phyloP scores from a whole-genome alignment of 1,140 invertebrate species.

The Drosophila pallidifrons region DNA sequence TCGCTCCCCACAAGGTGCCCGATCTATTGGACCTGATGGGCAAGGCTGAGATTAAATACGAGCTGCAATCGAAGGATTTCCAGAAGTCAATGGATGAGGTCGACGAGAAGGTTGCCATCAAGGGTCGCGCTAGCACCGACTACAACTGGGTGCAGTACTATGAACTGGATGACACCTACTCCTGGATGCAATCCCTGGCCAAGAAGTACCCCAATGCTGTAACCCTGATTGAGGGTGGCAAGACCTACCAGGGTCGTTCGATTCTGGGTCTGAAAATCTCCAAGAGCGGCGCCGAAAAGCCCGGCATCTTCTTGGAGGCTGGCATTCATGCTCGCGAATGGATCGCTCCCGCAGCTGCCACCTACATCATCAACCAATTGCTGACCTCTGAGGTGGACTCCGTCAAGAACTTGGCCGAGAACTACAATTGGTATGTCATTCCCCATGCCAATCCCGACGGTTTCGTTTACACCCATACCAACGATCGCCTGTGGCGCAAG shows the following conservation, averaged over 20 bases:
- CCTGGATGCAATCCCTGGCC: constrained; percentile 85
- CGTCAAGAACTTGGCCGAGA: constrained; percentile 85
- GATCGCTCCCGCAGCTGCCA: constrained; percentile 88
- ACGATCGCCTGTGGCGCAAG: constrained; percentile 89
- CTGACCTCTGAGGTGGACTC: constrained; percentile 85
- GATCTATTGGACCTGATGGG: constrained; percentile 72
- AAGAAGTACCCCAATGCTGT: constrained; percentile 84
- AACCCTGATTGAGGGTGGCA: constrained; percentile 85
- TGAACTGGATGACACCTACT: constrained; percentile 86
- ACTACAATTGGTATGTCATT: constrained; percentile 91
- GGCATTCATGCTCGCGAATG: constrained; percentile 90
- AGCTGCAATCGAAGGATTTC: constrained; percentile 65
- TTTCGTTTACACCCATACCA: constrained; percentile 87
- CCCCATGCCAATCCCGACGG: constrained; percentile 91
- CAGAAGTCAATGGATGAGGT: constrained; percentile 66
- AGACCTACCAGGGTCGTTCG: constrained; percentile 86
- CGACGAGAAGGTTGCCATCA: constrained; percentile 66
- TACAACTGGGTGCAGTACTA: constrained; percentile 85
- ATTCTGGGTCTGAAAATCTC: constrained; percentile 86
- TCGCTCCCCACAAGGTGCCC: constrained; percentile 81
- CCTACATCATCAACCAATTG: constrained; percentile 88
- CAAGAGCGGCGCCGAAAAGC: constrained; percentile 66
- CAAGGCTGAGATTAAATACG: constrained; percentile 85
- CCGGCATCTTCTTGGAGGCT: constrained; percentile 85
- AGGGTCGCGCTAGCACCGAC: constrained; percentile 42